Evolutionary conservation across 2,888 invertebrate species (phyloP), one percentile per base, ranked within the genome.

Genomic region (Pomacea canaliculata): DNA sequence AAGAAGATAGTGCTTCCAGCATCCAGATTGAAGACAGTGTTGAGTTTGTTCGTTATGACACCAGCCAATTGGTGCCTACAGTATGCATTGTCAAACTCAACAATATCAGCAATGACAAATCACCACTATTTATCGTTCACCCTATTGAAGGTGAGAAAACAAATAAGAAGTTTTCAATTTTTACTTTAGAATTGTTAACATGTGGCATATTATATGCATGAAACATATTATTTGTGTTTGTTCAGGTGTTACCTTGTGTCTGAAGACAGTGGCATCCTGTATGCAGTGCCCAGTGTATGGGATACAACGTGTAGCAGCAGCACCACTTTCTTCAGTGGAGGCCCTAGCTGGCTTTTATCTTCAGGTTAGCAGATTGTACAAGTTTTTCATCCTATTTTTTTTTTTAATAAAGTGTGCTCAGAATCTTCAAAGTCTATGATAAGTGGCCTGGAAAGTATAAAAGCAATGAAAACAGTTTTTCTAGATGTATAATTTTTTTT

Each of bases 231-330:
- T 4, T 56, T 56, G 51, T 56, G 4, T 10, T 56, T 7, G 48
- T 81, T 48, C 80, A 87, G 89, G 89, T 46, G 80, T 80, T 79
- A 94, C 95, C 51, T 93, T 93, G 27, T 69, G 69, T 49, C 92
- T 98, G 85, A 93, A 93, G 86, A 92, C 92, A 23, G 90, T 99
- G 83, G 96, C 96, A 27, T 92, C 92, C 73, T 93, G 94, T 82
- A 92, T 98, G 81, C 93, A 94, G 70, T 93, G 93, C 78, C 94
- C 95, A 7, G 96, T 96, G 72, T 95, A 94, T 92, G 97, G 97
- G n/a, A 92, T 98, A 71, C 98, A 98, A 92, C 97, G 97, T 92
- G 95, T 95, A 16, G 92, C 92, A 70, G 93, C 93, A 19, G 95
- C 95, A 51, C 96, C 97, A 65, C 91, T 95, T 8, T 92, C 92